Base-by-base conservation (phyloP, 2,113 vertebrate species). In the Heterocephalus glaber region DNA sequence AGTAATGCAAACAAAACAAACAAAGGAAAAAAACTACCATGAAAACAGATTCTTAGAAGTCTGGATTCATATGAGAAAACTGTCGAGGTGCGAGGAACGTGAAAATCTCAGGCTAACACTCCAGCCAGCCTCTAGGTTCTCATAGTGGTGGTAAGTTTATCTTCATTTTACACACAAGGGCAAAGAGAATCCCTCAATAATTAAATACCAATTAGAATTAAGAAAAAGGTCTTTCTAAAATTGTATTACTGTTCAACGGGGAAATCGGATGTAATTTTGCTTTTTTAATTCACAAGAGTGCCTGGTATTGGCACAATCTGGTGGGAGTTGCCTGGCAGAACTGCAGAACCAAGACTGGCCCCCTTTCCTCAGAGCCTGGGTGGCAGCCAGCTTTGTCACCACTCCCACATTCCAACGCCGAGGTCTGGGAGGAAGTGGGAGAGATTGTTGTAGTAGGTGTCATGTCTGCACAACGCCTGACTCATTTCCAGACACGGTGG, bases 161-260 rank as follows among this genome's bases (percentile, higher is more conserved):
- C 49, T 74, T 52, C 72, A 63, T 80, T 54, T 66, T 19, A 52
- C 52, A 85, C 38, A 5, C 74, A 14, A 33, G 80, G 79, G 95
- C 41, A 63, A 65, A 35, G 0, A 54, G 95, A 41, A 65, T 86
- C 92, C 84, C 76, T 60, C 28, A 87, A 63, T 80, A 83, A 95
- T 87, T 76, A 83, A 92, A 90, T 54, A 74, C 61, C 85, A 95
- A 90, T 95, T 70, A 84, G 74, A 24, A 80, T 33, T 35, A 74
- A 86, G 74, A 87, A 87, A 82, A 83, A 85, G 74, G 56, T 33
- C 5, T 58, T 77, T 95, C 61, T 74, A 79, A 76, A 94, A 77
- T 56, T 28, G 44, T 47, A 58, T 84, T n/a, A 26, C 24, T 0
- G 2, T 74, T 60, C 95, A 54, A 33, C 68, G n/a, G 94, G 92